phyloP scores from a whole-genome alignment of 1,140 invertebrate genomes.

The Trichonephila clavata region DNA sequence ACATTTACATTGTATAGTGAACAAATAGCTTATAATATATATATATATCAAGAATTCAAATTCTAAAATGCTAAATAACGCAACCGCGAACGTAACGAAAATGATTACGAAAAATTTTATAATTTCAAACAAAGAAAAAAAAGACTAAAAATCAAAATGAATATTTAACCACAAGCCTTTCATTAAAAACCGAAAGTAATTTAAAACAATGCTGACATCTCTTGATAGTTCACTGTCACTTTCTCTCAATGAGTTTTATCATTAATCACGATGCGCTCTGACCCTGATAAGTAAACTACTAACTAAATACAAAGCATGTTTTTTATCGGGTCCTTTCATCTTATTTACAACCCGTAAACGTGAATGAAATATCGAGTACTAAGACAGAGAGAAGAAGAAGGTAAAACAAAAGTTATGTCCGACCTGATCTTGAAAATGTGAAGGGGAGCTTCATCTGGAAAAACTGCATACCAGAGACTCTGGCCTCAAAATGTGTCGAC shows the following conservation, averaged over 20 bases:
- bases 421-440: constrained; percentile 15
- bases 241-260: not conserved
- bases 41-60: too few species aligned
- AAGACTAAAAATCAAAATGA: too few species aligned
- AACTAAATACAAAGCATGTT: not conserved
- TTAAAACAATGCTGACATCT: not conserved
- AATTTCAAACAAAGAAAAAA: too few species aligned
- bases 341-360: not conserved
- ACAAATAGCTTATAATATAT: too few species aligned
- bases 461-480: constrained; percentile 53
- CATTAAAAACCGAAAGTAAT: too few species aligned
- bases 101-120: too few species aligned
- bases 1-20: too few species aligned
- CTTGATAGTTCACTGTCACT: not conserved
- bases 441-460: constrained; percentile 50
- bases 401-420: constrained; percentile 5
- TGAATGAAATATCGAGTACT: constrained; percentile 42
- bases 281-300: not conserved
- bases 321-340: not conserved
- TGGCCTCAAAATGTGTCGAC: not conserved
- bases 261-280: constrained; percentile 32
- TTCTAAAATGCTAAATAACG: too few species aligned
- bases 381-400: not conserved
- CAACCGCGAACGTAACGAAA: too few species aligned
- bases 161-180: too few species aligned